Base-by-base conservation (phyloP, 1,140 invertebrate species). In the Procambarus virginalis region DNA sequence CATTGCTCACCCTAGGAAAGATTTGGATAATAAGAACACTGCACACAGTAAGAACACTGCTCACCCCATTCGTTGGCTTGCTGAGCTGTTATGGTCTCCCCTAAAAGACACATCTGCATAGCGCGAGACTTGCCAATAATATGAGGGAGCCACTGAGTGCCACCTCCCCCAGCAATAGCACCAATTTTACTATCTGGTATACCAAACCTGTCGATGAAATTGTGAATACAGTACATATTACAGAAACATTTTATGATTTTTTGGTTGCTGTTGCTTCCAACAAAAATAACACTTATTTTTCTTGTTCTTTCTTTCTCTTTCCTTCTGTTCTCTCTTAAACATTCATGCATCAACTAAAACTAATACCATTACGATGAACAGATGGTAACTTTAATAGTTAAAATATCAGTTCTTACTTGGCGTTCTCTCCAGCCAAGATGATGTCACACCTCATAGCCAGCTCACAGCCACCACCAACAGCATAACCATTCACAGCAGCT, bases 381-480 rank as follows among this genome's bases (percentile, higher is more conserved):
- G 2, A 55, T 55, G 2, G 51, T 55, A 55, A 55, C 1, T 9
- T 55, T 55, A 55, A 34, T 55, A 9, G 51, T 12, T 55, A 55
- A 1, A 9, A 55, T 12, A 55, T 55, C 12, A 55, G n/a, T 8
- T 75, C 91, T 76, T 58, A 92, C 91, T 97, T 97, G 17, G 99
- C 99, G 93, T 98, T 99, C 90, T 99, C 98, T 2, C 98, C 98
- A 4, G 99, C 99, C 94, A 99, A 99, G 92, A 99, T 99, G 22
- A 99, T 99, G 93, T 99, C 99, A 94, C 99, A 99, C 96, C 99
- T 98, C 98, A 99, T 99, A 0, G 99, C 98, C 48, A 99, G 93
- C 94, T 99, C 99, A 94, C 98, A 99, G 1, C 99, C 99, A 83
- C 99, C 99, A 49, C 99, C 96, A 95, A 99, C 97, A 93, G 98